Evolutionary conservation across 1,140 invertebrate species (phyloP).

Genomic region (Oedothorax gibbosus): DNA sequence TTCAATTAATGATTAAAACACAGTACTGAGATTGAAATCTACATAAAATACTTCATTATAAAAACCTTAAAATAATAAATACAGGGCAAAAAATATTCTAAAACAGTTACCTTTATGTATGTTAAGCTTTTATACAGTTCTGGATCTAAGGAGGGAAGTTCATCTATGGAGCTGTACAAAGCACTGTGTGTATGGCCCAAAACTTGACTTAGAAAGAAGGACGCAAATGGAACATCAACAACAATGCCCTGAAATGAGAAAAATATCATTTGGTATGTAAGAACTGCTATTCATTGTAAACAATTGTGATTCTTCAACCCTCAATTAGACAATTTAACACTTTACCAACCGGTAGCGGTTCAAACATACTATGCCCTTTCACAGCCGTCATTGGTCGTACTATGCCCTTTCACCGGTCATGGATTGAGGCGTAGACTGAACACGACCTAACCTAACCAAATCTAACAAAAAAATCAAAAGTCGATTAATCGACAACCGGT

Average conservation of each 20-base stretch:
- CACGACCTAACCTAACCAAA: no score
- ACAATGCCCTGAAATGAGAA: conserved; percentile 84
- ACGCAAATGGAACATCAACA: conserved; percentile 97
- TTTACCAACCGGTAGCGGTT: no score
- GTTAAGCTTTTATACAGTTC: conserved; percentile 97
- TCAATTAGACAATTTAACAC: no score
- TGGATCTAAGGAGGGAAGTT: conserved; percentile 94
- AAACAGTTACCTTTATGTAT: conserved; percentile 81
- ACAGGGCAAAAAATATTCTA: neutral
- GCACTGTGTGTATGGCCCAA: conserved; percentile 89
- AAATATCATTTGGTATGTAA: neutral
- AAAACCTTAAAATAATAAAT: conserved; percentile 1
- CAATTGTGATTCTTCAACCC: no score
- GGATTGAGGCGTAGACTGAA: no score
- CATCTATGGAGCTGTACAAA: conserved; percentile 95
- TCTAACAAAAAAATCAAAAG: no score
- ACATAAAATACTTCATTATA: conserved; percentile 38
- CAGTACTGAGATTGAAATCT: neutral
- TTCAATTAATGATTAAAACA: no score
- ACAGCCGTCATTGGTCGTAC: no score
- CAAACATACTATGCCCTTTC: no score
- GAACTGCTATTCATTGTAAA: no score
- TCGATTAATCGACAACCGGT: no score
- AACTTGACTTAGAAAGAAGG: conserved; percentile 97
- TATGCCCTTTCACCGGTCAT: no score